These are phyloP conservation scores for Apocrypta bakeri DNA, from an alignment of 1,140 invertebrate species.

Conservation along the genomic window DNA sequence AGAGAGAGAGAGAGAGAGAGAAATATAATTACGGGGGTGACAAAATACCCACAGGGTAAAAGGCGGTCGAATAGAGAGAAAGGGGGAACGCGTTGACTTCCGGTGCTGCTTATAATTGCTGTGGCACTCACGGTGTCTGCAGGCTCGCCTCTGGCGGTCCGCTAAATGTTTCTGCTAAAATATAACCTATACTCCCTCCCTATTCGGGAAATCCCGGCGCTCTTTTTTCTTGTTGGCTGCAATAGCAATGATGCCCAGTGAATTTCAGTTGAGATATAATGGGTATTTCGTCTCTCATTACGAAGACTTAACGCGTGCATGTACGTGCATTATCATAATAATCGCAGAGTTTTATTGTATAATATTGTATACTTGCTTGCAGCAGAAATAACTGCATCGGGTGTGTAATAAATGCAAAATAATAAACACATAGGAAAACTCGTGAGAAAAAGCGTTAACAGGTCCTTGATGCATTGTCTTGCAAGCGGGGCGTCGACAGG, in stretches of 20 bases:
- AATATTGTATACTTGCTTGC: too few species aligned
- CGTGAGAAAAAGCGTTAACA: background rate
- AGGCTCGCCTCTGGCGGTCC: conserved; percentile 54
- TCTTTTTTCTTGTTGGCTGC: too few species aligned
- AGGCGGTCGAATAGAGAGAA: conserved; percentile 19
- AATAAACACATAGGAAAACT: background rate
- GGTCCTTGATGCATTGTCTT: background rate
- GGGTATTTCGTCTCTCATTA: background rate
- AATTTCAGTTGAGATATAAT: background rate
- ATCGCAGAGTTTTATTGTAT: too few species aligned
- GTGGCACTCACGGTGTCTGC: conserved; percentile 57
- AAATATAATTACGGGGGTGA: conserved; percentile 69
- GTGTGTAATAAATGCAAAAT: too few species aligned
- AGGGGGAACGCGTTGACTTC: conserved; percentile 61
- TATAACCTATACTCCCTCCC: conserved; percentile 43
- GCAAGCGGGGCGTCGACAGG: background rate
- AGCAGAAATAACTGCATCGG: too few species aligned
- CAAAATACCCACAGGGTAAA: conserved; percentile 65
- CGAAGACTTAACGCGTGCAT: background rate
- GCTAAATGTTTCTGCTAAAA: conserved; percentile 62
- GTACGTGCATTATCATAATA: too few species aligned
- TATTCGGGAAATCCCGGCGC: too few species aligned
- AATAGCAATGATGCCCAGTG: background rate
- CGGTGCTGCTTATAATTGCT: conserved; percentile 69
- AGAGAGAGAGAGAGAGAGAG: conserved; percentile 26